phyloP scores from a whole-genome alignment of 2,888 invertebrate species.

The Sarcophaga carnaria region DNA sequence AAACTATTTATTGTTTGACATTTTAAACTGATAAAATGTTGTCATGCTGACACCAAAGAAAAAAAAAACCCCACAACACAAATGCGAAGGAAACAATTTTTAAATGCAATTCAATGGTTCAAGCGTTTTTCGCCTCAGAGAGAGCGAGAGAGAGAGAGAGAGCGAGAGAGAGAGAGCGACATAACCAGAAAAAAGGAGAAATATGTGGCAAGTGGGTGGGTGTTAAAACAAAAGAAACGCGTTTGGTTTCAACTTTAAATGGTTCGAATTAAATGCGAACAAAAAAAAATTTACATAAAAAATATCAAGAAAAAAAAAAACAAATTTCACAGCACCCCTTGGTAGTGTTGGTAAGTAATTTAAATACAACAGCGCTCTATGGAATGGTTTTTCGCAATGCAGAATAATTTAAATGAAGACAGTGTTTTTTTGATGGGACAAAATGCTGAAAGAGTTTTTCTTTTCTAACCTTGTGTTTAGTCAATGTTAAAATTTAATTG shows the following conservation, averaged over 20 bases:
- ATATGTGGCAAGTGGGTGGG: too few relatives aligned
- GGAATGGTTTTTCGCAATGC: neutral
- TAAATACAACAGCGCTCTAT: neutral
- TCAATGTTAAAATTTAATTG: too few relatives aligned
- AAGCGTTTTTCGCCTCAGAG: too few relatives aligned
- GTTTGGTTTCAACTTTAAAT: neutral
- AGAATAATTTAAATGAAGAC: too few relatives aligned
- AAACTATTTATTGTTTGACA: constrained; percentile 35
- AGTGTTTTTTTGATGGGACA: too few relatives aligned
- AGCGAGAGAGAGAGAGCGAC: too few relatives aligned
- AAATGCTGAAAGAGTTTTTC: too few relatives aligned
- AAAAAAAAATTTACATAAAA: neutral
- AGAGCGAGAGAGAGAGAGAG: too few relatives aligned
- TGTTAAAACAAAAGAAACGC: neutral
- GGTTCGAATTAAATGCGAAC: neutral
- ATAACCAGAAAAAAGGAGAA: too few relatives aligned
- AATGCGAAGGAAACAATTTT: neutral
- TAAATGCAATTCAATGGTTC: neutral
- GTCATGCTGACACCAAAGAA: constrained; percentile 50
- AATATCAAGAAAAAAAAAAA: neutral
- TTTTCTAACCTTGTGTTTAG: too few relatives aligned
- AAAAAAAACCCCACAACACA: neutral
- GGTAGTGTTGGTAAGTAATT: neutral
- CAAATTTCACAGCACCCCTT: neutral
- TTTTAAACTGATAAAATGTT: constrained; percentile 56